Evolutionary conservation across 2,797 vertebrate species (phyloP).

Genomic region (Poeciliopsis turneri): DNA sequence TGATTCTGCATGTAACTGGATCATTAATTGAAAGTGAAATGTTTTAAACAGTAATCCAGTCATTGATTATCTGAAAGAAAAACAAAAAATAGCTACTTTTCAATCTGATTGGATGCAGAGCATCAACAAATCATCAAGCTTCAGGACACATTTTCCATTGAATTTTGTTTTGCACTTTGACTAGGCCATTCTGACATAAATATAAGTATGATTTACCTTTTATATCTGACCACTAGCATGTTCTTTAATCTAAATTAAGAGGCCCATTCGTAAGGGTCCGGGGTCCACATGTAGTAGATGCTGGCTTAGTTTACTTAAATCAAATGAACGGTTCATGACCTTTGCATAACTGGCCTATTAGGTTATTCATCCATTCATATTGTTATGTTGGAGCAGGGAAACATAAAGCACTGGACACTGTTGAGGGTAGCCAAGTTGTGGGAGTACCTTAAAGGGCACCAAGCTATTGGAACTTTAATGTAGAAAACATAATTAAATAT

Average conservation of each 20-base stretch:
- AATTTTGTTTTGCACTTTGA: background rate
- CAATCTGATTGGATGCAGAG: background rate
- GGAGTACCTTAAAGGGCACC: background rate
- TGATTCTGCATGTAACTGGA: background rate
- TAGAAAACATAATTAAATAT: background rate
- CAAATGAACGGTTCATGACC: background rate
- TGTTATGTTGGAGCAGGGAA: background rate
- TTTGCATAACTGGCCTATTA: background rate
- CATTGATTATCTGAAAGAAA: background rate
- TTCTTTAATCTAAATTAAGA: background rate
- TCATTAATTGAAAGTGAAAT: background rate
- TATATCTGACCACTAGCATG: background rate
- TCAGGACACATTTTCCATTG: background rate
- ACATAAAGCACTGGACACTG: background rate
- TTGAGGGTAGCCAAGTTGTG: background rate
- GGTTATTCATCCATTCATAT: background rate
- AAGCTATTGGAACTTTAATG: background rate
- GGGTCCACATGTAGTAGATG: background rate
- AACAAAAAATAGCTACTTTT: background rate
- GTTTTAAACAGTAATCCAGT: background rate
- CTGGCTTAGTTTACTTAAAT: background rate
- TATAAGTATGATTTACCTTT: background rate
- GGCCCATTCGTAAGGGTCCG: background rate
- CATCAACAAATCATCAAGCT: background rate
- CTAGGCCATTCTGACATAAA: background rate